Base-by-base conservation (phyloP, 2,797 vertebrate species). In the Halcyon chelicuti region DNA sequence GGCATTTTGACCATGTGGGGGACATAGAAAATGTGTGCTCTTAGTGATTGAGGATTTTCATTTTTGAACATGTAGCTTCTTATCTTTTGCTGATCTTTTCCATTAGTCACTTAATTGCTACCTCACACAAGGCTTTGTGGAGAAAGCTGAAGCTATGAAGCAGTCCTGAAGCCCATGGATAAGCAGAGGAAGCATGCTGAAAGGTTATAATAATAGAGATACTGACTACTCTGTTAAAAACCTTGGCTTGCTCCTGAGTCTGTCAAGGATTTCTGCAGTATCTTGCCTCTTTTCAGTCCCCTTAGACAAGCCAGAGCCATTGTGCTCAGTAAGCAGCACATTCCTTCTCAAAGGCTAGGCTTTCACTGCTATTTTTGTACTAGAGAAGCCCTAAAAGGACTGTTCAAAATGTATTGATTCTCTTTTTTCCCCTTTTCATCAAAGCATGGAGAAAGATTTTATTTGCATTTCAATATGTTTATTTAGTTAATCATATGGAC, bases 361-460 rank as follows among this genome's bases (percentile, higher is more conserved):
- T 87, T 92, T n/a, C 31, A 46, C 28, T 85, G n/a, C n/a, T 90
- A 13, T 84, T 93, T 95, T 94, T 81, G 28, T 62, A 16, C 29
- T 82, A 47, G 17, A 72, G 17, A 44, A 63, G 8, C 44, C 35
- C 11, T 92, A 60, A 81, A 93, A 93, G 17, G 7, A 91, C 9
- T 22, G 6, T 40, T 91, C 21, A 26, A 18, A 77, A 83, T 46
- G 39, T 44, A 80, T 20, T 60, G 10, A 49, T 77, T 86, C 28
- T 76, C 15, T 58, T 70, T 68, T 70, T 28, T 4, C 0, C 1
- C 10, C n/a, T 42, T n/a, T 18, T n/a, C 51, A 57, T 80, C 35
- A 75, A 88, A 93, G 66, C 14, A 26, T 22, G 12, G 31, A 74
- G 70, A 47, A 46, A 47, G 28, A 62, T 81, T 86, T 90, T 67